Conservation (phyloP, 2,888 invertebrate genomes). For the Schizotus pectinicornis region DNA sequence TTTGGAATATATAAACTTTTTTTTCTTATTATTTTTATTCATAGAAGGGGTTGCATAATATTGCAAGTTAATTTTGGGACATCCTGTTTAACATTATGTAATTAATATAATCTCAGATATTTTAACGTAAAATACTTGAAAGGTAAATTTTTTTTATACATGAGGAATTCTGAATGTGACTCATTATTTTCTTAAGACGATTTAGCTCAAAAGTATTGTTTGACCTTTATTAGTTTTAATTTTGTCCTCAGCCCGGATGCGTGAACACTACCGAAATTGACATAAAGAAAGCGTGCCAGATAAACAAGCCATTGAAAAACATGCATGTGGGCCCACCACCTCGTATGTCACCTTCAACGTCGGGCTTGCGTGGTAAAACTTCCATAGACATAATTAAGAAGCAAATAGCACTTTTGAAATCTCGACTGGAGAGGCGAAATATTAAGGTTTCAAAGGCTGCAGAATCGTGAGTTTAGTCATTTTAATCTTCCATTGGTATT, state of each 20-base stretch:
- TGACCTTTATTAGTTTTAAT: neutral
- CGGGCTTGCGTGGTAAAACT: slow-evolving; percentile 50
- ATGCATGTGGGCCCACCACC: slow-evolving; percentile 60
- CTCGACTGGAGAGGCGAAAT: slow-evolving; percentile 84
- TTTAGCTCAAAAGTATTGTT: too few relatives aligned
- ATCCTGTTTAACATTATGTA: too few relatives aligned
- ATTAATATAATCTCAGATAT: too few relatives aligned
- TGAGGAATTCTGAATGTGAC: too few relatives aligned
- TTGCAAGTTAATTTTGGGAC: too few relatives aligned
- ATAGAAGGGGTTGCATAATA: too few relatives aligned
- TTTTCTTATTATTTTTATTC: too few relatives aligned
- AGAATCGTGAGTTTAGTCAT: slow-evolving; percentile 77
- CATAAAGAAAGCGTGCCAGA: slow-evolving; percentile 91
- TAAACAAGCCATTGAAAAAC: slow-evolving; percentile 61
- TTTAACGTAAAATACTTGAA: too few relatives aligned
- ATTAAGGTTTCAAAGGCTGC: slow-evolving; percentile 93
- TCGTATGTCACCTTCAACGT: slow-evolving; percentile 63
- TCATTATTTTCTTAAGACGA: too few relatives aligned
- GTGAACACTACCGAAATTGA: slow-evolving; percentile 99
- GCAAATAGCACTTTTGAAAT: slow-evolving; percentile 77
- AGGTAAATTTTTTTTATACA: too few relatives aligned
- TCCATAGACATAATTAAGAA: slow-evolving; percentile 61
- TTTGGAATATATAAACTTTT: too few relatives aligned
- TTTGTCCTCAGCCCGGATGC: slow-evolving; percentile 83
- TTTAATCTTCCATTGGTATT: neutral